Percentiles rank a stretch among this genome's conserved stretches.
Evolutionary conservation across 2,888 invertebrate genomes (phyloP).

Genomic region (Pinctada fucata): DNA sequence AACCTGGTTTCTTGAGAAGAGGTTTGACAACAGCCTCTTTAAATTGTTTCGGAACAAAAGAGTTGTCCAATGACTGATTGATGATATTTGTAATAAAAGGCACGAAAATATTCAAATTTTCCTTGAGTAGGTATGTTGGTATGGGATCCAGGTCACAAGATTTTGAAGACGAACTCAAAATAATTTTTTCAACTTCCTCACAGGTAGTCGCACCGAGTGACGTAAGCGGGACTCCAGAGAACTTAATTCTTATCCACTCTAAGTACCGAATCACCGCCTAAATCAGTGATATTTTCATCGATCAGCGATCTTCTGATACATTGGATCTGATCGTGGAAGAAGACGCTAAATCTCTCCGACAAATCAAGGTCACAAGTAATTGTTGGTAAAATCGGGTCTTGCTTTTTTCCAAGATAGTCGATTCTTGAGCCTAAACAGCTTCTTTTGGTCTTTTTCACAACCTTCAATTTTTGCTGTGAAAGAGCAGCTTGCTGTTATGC

Average conservation of each 20-base stretch:
- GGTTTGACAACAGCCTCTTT: slow-evolving; percentile 14
- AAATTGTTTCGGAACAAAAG: neutral
- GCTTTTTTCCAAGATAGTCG: neutral
- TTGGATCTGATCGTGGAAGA: neutral
- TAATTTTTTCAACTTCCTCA: neutral
- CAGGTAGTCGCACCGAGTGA: neutral
- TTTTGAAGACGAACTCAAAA: neutral
- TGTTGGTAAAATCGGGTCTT: neutral
- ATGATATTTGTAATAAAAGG: slow-evolving; percentile 6
- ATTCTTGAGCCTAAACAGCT: neutral
- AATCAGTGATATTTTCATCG: neutral
- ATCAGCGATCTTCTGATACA: neutral
- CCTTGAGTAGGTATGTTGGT: slow-evolving; percentile 6
- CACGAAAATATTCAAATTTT: neutral
- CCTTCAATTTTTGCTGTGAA: neutral
- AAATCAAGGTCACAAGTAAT: neutral
- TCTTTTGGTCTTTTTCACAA: neutral
- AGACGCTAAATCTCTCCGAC: neutral
- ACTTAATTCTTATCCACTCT: neutral
- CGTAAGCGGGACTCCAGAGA: neutral
- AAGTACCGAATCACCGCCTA: neutral
- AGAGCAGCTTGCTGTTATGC: neutral
- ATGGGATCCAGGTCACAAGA: slow-evolving; percentile 30
- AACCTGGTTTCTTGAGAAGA: neutral
- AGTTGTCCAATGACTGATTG: neutral